These are phyloP conservation scores for Zoanthus gigantus DNA, from an alignment of 92 coral and sea anemone species.

Conservation along the genomic window DNA sequence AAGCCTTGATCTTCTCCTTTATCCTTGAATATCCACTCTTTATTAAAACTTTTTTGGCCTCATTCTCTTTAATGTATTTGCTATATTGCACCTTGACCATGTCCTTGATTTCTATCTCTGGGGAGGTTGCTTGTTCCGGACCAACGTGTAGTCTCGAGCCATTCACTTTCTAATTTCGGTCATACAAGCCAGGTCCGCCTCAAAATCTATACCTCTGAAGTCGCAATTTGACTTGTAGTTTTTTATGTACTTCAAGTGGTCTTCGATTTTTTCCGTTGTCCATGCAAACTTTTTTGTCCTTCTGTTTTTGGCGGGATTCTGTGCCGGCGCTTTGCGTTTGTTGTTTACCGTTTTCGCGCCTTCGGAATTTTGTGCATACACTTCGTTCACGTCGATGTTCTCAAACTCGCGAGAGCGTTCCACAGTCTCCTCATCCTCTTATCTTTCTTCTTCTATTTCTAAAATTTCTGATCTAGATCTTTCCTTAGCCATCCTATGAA, in stretches of 20 bases:
- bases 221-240: constrained; percentile 58
- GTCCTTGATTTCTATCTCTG: constrained; percentile 47
- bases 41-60: constrained; percentile 47
- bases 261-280: constrained; percentile 42
- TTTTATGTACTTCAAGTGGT: constrained; percentile 45
- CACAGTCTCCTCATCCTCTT: not conserved
- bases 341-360: not conserved
- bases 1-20: constrained; percentile 56
- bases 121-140: constrained; percentile 37
- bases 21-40: constrained; percentile 44
- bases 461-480: not conserved
- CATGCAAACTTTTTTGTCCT: constrained; percentile 54
- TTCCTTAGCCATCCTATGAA: constrained; percentile 7
- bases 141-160: constrained; percentile 42
- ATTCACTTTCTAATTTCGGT: constrained; percentile 47
- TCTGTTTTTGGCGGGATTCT: constrained; percentile 33
- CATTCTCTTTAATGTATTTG: constrained; percentile 27
- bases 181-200: constrained; percentile 57
- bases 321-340: constrained; percentile 9
- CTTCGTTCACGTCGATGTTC: not conserved
- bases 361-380: not conserved
- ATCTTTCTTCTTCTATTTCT: constrained; percentile 5
- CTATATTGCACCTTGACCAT: constrained; percentile 48
- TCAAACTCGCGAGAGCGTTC: not conserved
- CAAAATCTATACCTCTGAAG: constrained; percentile 64